Evolutionary conservation across 2,888 invertebrate genomes (phyloP).

Genomic region (Lypha dubia): DNA sequence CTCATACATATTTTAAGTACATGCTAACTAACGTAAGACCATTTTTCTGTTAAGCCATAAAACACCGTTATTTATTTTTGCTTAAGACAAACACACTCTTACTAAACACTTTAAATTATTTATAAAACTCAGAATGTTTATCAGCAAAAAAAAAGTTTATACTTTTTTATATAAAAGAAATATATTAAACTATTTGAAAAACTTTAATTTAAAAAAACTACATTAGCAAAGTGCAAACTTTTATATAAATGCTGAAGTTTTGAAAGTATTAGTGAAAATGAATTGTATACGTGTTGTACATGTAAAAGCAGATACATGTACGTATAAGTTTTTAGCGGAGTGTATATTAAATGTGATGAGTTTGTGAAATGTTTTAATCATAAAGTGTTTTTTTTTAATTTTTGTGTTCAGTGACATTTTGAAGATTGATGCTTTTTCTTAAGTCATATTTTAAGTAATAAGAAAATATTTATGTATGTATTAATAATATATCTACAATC

Average conservation of each 20-base stretch:
- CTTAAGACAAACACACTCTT: background rate
- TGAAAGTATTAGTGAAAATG: background rate
- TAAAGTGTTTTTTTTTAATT: conserved; percentile 12
- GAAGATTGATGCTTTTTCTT: conserved; percentile 49
- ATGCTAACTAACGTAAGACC: background rate
- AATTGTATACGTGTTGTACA: background rate
- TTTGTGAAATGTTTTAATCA: conserved; percentile 23
- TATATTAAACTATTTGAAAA: background rate
- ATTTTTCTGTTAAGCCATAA: background rate
- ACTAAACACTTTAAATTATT: conserved; percentile 17
- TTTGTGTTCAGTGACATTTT: conserved; percentile 54
- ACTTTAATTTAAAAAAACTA: conserved; percentile 5
- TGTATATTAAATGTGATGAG: background rate
- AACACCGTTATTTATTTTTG: background rate
- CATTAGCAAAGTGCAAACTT: background rate
- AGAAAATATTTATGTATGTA: conserved; percentile 1
- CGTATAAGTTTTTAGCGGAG: background rate
- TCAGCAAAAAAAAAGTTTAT: background rate
- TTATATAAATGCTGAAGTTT: background rate
- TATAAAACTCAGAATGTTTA: background rate
- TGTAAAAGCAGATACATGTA: background rate
- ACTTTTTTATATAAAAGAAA: background rate
- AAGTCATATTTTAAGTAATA: conserved; percentile 40
- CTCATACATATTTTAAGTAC: background rate
- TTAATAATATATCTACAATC: no score